Percentiles rank a stretch among this genome's conserved stretches.
These are phyloP conservation scores for Thripadectes ignobilis DNA, from an alignment of 2,797 vertebrate species.

Conservation along the genomic window DNA sequence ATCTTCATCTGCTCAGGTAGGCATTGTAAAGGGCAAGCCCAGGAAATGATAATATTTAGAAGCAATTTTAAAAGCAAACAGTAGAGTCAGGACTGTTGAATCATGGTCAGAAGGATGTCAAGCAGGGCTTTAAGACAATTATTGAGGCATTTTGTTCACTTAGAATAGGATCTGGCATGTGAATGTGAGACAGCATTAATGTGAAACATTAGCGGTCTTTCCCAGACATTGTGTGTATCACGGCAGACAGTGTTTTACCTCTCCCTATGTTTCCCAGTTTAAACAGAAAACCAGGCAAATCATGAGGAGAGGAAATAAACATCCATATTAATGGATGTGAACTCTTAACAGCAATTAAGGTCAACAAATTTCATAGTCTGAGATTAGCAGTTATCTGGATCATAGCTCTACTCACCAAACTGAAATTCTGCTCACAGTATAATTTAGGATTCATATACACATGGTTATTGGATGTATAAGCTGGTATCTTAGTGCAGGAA, in stretches of 20 bases:
- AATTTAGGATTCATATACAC: background rate
- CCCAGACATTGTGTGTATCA: background rate
- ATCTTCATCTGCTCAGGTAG: background rate
- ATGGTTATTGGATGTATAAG: background rate
- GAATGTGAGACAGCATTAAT: constrained; percentile 14
- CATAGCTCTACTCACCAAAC: background rate
- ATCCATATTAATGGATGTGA: background rate
- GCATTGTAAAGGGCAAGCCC: background rate
- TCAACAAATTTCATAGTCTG: background rate
- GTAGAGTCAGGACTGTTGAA: background rate
- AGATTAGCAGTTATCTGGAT: background rate
- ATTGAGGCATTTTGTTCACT: background rate
- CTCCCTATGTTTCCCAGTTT: background rate
- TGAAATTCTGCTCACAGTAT: background rate
- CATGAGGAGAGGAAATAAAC: background rate
- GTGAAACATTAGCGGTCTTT: background rate
- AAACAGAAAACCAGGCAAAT: background rate
- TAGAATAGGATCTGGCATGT: background rate
- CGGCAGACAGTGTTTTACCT: background rate
- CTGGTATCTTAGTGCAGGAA: background rate
- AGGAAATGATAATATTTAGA: background rate
- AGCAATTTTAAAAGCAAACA: background rate
- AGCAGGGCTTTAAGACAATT: constrained; percentile 8
- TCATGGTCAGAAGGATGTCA: background rate
- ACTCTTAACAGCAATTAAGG: background rate